These are phyloP conservation scores for Psammodynastes pulverulentus DNA, from an alignment of 2,113 vertebrate genomes.

Conservation along the genomic window DNA sequence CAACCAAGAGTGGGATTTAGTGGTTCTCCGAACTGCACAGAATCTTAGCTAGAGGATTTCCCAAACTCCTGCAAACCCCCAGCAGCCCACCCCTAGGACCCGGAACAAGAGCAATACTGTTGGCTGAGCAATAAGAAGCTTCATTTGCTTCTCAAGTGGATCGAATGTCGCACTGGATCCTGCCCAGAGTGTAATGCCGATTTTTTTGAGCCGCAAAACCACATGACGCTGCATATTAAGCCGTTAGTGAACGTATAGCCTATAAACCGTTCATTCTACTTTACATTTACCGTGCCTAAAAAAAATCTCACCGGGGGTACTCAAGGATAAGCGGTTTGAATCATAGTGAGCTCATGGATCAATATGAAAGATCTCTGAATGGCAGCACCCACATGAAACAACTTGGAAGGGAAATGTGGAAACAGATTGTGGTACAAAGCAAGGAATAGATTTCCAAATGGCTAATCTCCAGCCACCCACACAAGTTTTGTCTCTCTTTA, in stretches of 20 bases:
- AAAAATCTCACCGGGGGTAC: not conserved
- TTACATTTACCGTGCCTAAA: not conserved
- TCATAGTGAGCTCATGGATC: not conserved
- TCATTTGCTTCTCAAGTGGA: not conserved
- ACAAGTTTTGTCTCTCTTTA: conserved; percentile 69
- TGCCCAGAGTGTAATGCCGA: not conserved
- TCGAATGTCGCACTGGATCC: not conserved
- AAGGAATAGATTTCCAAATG: conserved; percentile 63
- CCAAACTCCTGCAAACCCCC: no score
- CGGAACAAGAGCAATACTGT: not conserved
- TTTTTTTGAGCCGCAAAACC: not conserved
- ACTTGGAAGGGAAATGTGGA: conserved; percentile 34
- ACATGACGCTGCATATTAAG: not conserved
- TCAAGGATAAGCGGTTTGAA: not conserved
- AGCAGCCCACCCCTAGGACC: no score
- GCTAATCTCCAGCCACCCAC: conserved; percentile 66
- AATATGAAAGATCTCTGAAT: not conserved
- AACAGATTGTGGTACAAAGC: conserved; percentile 59
- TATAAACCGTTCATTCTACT: not conserved
- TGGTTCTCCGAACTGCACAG: no score
- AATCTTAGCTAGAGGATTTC: no score
- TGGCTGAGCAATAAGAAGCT: not conserved
- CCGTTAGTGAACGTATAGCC: not conserved
- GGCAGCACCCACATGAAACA: not conserved
- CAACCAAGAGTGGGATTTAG: no score